Base-by-base conservation (phyloP, 2,888 invertebrate genomes). In the Trilocha varians region DNA sequence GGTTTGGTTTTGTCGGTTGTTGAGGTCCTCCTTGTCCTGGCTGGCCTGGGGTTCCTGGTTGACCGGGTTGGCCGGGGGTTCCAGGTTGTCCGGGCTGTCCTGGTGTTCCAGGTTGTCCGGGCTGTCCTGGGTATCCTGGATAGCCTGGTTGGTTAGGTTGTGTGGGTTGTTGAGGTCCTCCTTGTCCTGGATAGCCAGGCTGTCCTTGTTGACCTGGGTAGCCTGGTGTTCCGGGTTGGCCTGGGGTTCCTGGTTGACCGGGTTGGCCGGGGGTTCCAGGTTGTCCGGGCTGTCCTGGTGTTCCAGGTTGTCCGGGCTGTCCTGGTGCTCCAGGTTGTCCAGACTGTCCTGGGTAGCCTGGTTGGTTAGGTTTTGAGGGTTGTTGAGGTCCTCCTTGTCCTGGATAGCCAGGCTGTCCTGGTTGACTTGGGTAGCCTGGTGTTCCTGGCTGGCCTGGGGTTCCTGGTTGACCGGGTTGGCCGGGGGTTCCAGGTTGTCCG, bases 51-150 rank as follows among this genome's bases (percentile, higher is more conserved):
- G 52, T 41, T 0, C 62, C 53, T 4, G 60, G 60, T 0, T 52
- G 32, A 3, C 65, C 58, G 1, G 59, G 65, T 2, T 50, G 16
- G 3, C 65, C 58, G 1, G 59, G 65, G 1, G 49, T 14, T 6
- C 59, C 1, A 41, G 65, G 84, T 43, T 70, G 78, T 55, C 52
- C 50, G 9, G 56, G 52, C 1, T 40, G 2, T 0, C 50, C 85
- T 13, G 90, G 89, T 16, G 56, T 77, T 3, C 77, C 85, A 0
- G 78, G 78, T 3, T 63, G 57, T 2, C 67, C 79, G 17, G 77
- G 78, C 11, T 59, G 55, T 1, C 62, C 60, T 40, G 80, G 80
- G 3, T 54, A 42, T 15, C 45, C 53, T 13, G 78, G 57, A 39
- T 51, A 45, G 25, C 63, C 65, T 42, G 67, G 61, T 16, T 45